These are phyloP conservation scores for Dendrolimus punctatus DNA, from an alignment of 1,140 invertebrate genomes.

Conservation along the genomic window DNA sequence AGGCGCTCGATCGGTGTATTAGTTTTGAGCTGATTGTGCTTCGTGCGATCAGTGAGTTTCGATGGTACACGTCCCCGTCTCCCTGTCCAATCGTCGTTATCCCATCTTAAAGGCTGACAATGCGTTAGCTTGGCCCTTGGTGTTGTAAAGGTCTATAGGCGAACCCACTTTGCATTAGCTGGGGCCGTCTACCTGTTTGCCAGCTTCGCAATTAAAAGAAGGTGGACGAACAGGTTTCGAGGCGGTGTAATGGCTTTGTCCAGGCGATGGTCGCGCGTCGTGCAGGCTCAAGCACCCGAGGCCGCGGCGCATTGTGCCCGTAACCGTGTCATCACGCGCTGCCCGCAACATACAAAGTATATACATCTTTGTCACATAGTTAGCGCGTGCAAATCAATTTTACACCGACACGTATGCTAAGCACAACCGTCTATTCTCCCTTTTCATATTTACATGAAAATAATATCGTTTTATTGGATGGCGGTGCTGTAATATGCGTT, in stretches of 20 bases:
- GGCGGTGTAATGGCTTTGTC: constrained; percentile 7
- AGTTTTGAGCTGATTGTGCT: too few relatives aligned
- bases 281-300: constrained; percentile 31
- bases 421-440: constrained; percentile 37
- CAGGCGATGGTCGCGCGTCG: constrained; percentile 24
- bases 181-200: too few relatives aligned
- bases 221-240: neutral
- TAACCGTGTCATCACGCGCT: constrained; percentile 44
- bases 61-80: too few relatives aligned
- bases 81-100: too few relatives aligned
- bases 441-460: constrained; percentile 37
- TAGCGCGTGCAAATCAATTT: constrained; percentile 51
- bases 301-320: constrained; percentile 37
- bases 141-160: too few relatives aligned
- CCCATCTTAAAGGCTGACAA: too few relatives aligned
- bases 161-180: too few relatives aligned
- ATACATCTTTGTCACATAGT: constrained; percentile 27
- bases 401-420: constrained; percentile 29
- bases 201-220: too few relatives aligned
- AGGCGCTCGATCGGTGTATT: too few relatives aligned
- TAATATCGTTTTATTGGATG: constrained; percentile 20
- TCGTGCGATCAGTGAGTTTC: too few relatives aligned
- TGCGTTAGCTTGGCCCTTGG: too few relatives aligned
- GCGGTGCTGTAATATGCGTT: neutral
- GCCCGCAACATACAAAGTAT: constrained; percentile 26